Evolutionary conservation across 1,140 invertebrate genomes (phyloP).

Genomic region (Coptotermes formosanus): DNA sequence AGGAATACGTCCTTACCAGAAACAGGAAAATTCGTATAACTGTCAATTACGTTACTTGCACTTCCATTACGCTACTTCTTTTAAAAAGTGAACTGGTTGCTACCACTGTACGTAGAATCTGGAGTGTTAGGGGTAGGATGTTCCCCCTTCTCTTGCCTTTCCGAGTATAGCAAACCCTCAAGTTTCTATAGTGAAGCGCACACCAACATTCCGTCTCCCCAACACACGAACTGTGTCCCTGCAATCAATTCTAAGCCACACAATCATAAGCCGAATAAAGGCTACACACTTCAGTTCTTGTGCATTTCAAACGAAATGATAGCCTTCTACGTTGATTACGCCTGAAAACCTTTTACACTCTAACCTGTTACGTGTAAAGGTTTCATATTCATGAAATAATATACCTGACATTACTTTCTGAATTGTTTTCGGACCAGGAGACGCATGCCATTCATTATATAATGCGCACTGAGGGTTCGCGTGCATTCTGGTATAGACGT

Average conservation of each 20-base stretch:
- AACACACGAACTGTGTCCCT: neutral
- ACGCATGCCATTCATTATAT: too few species aligned
- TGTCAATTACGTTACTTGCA: neutral
- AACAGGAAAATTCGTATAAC: too few species aligned
- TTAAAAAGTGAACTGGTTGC: neutral
- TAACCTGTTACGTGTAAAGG: neutral
- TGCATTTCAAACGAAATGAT: neutral
- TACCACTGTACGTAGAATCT: neutral
- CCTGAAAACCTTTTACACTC: neutral
- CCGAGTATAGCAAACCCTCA: neutral
- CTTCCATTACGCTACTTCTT: neutral
- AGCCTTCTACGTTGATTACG: neutral
- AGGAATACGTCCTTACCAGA: too few species aligned
- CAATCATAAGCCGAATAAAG: neutral
- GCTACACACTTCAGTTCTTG: neutral
- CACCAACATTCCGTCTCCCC: neutral
- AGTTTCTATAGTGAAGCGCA: neutral
- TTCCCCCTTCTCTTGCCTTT: neutral
- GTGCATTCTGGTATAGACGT: too few species aligned
- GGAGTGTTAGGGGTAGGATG: neutral
- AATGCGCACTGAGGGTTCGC: too few species aligned
- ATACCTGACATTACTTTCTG: neutral
- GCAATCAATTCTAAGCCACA: constrained; percentile 5
- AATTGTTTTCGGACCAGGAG: neutral
- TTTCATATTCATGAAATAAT: neutral